Conservation (phyloP, 2,797 vertebrate genomes). For the Pelochelys cantorii region DNA sequence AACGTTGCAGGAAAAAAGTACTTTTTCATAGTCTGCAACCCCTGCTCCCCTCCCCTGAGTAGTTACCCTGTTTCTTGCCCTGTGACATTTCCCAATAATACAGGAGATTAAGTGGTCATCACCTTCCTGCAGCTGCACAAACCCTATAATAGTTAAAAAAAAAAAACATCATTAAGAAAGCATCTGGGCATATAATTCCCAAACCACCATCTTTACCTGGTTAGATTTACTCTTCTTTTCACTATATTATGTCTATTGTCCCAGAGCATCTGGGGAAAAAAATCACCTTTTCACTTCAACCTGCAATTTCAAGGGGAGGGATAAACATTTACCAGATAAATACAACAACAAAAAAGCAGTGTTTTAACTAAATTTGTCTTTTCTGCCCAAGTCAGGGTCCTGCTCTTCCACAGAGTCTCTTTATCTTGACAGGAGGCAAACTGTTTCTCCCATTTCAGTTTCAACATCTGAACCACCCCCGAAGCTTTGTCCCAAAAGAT, state of each 20-base stretch:
- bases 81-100: not conserved
- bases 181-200: not conserved
- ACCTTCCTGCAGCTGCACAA: not conserved
- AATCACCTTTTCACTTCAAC: not conserved
- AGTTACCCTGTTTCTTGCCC: not conserved
- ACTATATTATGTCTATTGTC: not conserved
- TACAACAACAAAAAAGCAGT: not conserved
- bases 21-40: not conserved
- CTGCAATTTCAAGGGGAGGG: not conserved
- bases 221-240: not conserved
- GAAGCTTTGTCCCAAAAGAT: too few relatives aligned
- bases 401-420: not conserved
- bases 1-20: not conserved
- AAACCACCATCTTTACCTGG: not conserved
- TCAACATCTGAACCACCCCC: too few relatives aligned
- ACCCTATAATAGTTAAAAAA: not conserved
- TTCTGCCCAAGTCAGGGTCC: not conserved
- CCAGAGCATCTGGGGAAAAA: not conserved
- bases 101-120: not conserved
- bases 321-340: not conserved
- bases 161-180: not conserved
- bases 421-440: too few relatives aligned
- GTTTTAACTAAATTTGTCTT: not conserved
- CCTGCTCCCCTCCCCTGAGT: not conserved
- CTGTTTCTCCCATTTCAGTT: too few relatives aligned